Conservation (phyloP, 2,888 invertebrate species). For the Schizotus pectinicornis region DNA sequence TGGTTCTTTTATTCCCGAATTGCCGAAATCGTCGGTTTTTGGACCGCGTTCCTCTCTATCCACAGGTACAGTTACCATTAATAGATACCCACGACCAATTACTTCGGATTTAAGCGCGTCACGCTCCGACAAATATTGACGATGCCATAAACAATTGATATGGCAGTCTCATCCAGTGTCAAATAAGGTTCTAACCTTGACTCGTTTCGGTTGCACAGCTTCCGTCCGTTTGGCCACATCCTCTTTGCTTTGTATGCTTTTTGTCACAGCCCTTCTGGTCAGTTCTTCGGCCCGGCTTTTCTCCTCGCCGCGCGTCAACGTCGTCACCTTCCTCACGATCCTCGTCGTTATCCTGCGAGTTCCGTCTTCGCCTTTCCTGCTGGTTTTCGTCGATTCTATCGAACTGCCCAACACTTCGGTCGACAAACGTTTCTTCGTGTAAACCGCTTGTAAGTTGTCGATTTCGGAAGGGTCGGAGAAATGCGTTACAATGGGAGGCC, state of each 20-base stretch:
- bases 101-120: slow-evolving; percentile 1
- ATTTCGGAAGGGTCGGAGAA: slow-evolving; percentile 48
- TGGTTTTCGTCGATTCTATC: slow-evolving; percentile 82
- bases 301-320: slow-evolving; percentile 85
- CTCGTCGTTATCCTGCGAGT: slow-evolving; percentile 84
- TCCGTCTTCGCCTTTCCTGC: slow-evolving; percentile 78
- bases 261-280: slow-evolving; percentile 63
- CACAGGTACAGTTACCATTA: no score
- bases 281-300: slow-evolving; percentile 75
- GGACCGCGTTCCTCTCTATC: no score
- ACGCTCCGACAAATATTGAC: slow-evolving; percentile 20
- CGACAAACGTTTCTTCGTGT: slow-evolving; percentile 81
- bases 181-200: slow-evolving; percentile 68
- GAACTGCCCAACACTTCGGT: slow-evolving; percentile 87
- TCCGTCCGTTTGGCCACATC: slow-evolving; percentile 63
- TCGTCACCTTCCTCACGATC: slow-evolving; percentile 87
- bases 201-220: slow-evolving; percentile 71
- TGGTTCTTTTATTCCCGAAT: no score
- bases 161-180: slow-evolving; percentile 4
- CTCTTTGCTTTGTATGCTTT: slow-evolving; percentile 64
- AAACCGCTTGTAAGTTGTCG: slow-evolving; percentile 75
- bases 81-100: no score
- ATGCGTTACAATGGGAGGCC: slow-evolving; percentile 55
- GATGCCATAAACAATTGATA: slow-evolving; percentile 17
- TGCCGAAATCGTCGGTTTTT: no score